Conservation (phyloP, 2,797 vertebrate species). For the Ispidina picta region DNA sequence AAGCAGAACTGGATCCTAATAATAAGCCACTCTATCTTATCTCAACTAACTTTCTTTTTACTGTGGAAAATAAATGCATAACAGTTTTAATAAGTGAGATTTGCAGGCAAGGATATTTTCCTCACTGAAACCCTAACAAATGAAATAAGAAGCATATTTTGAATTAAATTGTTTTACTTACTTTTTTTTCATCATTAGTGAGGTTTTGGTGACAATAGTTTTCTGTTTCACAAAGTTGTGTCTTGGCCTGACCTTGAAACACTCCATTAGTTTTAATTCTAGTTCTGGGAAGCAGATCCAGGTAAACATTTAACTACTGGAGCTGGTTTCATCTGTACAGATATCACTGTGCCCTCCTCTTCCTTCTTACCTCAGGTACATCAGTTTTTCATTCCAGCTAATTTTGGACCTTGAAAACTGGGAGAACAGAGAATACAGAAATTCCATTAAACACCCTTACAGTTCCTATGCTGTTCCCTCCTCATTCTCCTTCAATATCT, state of each 20-base stretch:
- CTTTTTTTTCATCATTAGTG: not conserved
- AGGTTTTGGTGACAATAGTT: not conserved
- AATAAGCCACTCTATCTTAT: not conserved
- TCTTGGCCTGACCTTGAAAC: not conserved
- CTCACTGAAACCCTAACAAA: not conserved
- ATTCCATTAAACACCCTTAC: not conserved
- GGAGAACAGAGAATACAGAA: not conserved
- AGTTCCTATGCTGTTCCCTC: not conserved
- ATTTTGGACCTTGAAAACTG: not conserved
- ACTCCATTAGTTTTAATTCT: not conserved
- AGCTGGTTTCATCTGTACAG: not conserved
- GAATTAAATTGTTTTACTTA: not conserved
- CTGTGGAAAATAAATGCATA: not conserved
- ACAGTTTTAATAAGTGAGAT: not conserved
- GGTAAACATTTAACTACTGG: accelerated
- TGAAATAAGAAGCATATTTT: not conserved
- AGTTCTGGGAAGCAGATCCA: not conserved
- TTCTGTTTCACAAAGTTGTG: not conserved
- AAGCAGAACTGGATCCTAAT: not conserved
- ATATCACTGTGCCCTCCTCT: not conserved
- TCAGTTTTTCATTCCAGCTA: not conserved
- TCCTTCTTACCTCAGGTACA: not conserved
- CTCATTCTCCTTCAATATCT: not conserved
- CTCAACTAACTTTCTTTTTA: not conserved
- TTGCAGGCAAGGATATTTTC: not conserved